Evolutionary conservation across 2,888 invertebrate species (phyloP), one percentile per base, ranked within the genome.

Genomic region (Coenonympha glycerion): DNA sequence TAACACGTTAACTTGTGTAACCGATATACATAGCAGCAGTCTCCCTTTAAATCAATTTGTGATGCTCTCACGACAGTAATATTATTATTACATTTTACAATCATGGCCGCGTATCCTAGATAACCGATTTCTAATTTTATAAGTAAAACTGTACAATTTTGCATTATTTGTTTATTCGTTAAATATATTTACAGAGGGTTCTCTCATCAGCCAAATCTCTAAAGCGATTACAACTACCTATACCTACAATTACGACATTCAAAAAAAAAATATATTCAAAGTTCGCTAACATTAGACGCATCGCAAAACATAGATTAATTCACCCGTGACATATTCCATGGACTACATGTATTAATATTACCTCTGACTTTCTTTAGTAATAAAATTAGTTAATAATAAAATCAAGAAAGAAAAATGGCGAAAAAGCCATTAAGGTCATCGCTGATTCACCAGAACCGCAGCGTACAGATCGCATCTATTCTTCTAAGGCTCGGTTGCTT

Each of bases 81-180:
- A 31, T 65, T 66, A 69, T 69, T 70, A 70, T 69, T 68, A 69
- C 63, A 71, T 75, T n/a, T n/a, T 71, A 77, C 67, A 74, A 69
- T 76, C 71, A 81, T 81, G 79, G 79, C 80, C 73, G 71, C 73
- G 63, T 76, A 76, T 69, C 60, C 72, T 82, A 81, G 49, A 66
- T 67, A 69, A 69, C 71, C 55, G 31, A 53, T 60, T 66, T 62
- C 70, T 79, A 76, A 69, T 67, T n/a, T 68, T 69, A 68, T 66
- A 73, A 65, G 66, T 78, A 78, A n/a, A n/a, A 76, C 81, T 85
- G 81, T 85, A 85, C 85, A 84, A 67, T 63, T 70, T 65, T 64
- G 69, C 64, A 71, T 69, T 73, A 71, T 70, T 71, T 66, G 65
- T 69, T 67, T 61, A 66, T 70, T 62, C 60, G 66, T 71, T 73